Conservation (phyloP, 2,888 invertebrate species). For the Tetramorium bicarinatum region DNA sequence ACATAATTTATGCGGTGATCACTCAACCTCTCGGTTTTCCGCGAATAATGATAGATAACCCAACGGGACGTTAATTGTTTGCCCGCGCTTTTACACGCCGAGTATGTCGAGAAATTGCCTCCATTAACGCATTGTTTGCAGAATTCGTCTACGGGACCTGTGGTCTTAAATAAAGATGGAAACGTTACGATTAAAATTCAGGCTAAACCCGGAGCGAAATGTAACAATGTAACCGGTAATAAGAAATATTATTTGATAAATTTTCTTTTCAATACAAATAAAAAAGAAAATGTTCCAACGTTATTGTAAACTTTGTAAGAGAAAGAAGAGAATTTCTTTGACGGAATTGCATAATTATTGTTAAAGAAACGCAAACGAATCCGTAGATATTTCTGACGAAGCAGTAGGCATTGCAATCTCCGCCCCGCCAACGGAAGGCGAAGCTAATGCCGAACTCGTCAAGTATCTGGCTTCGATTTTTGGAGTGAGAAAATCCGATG, state of each 20-base stretch:
- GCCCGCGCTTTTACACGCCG: not conserved
- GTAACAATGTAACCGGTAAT: slow-evolving; percentile 89
- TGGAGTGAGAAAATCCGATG: slow-evolving; percentile 90
- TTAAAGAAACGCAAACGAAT: slow-evolving; percentile 59
- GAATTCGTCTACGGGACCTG: slow-evolving; percentile 78
- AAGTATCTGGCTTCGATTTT: slow-evolving; percentile 91
- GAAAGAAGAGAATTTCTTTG: not conserved
- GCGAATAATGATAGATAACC: slow-evolving; percentile 2
- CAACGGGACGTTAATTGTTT: slow-evolving; percentile 11
- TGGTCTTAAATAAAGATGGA: slow-evolving; percentile 88
- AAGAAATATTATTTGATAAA: not conserved
- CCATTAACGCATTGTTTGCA: slow-evolving; percentile 60
- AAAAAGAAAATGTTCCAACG: not conserved
- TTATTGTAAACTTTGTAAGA: not conserved
- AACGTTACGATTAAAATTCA: slow-evolving; percentile 89
- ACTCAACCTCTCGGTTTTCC: slow-evolving; percentile 5
- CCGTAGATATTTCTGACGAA: slow-evolving; percentile 88
- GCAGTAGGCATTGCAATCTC: slow-evolving; percentile 92
- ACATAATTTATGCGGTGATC: not conserved
- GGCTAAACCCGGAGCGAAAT: slow-evolving; percentile 93
- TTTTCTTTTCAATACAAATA: slow-evolving; percentile 1
- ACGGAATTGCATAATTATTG: slow-evolving; percentile 41
- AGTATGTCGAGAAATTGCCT: slow-evolving; percentile 1
- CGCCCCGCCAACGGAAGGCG: slow-evolving; percentile 94
- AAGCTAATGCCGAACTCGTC: slow-evolving; percentile 92